Evolutionary conservation across 53 echinoderm and acorn worm species (phyloP).

Genomic region (Astropecten irregularis): DNA sequence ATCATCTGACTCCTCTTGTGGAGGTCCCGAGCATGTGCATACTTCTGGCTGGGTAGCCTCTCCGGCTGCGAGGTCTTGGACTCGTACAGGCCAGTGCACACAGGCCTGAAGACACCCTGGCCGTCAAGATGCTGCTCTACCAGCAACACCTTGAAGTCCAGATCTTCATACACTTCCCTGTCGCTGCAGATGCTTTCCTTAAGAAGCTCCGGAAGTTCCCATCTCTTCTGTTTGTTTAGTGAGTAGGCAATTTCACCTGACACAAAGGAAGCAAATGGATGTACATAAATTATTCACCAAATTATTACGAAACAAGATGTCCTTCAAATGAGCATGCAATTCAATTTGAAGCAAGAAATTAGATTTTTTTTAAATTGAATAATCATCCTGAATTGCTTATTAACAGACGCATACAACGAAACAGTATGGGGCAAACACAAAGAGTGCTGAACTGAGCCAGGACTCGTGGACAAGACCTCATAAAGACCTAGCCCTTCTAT

Average conservation of each 20-base stretch:
- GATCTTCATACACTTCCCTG: conserved; percentile 41
- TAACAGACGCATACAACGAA: no score
- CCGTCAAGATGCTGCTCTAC: conserved; percentile 60
- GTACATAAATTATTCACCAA: neutral
- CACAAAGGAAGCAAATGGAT: neutral
- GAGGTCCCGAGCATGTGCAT: conserved; percentile 47
- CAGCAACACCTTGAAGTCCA: conserved; percentile 64
- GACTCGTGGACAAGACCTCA: no score
- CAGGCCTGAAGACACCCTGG: neutral
- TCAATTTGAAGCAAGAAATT: no score
- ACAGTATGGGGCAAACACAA: no score
- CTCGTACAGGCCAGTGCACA: conserved; percentile 62
- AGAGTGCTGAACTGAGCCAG: no score
- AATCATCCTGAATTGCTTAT: no score
- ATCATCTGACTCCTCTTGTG: neutral
- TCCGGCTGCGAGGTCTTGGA: conserved; percentile 34
- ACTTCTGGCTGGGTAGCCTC: conserved; percentile 45
- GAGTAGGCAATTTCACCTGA: conserved; percentile 46
- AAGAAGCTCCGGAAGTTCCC: conserved; percentile 72
- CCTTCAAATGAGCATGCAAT: no score
- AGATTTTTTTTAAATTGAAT: no score
- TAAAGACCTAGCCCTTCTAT: no score
- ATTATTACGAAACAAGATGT: no score
- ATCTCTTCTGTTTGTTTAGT: conserved; percentile 74
- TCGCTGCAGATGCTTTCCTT: conserved; percentile 65